A percentile compares a stretch with the other conserved stretches of the same genome.
Evolutionary conservation across 1,140 invertebrate genomes (phyloP).

Genomic region (Pogonognathellus flavescens): DNA sequence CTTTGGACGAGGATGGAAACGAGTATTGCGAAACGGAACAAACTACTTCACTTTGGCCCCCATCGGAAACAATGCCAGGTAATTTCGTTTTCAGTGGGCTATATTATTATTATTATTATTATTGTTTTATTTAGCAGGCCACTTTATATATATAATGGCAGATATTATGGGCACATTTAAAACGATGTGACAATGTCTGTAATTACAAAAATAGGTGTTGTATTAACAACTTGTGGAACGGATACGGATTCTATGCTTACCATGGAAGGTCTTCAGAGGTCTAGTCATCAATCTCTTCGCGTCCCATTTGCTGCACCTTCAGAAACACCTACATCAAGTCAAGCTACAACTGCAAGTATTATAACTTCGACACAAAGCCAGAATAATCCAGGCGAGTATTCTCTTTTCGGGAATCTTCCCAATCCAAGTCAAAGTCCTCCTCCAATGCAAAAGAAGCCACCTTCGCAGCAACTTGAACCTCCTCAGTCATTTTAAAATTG

Average conservation of each 20-base stretch:
- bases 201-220: conserved; percentile 63
- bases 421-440: conserved; percentile 50
- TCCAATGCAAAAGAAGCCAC: conserved; percentile 1
- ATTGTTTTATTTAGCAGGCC: no score
- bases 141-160: no score
- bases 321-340: not conserved
- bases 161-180: no score
- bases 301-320: conserved; percentile 56
- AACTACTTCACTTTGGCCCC: conserved; percentile 65
- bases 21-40: conserved; percentile 59
- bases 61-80: conserved; percentile 65
- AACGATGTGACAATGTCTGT: no score
- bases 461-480: conserved; percentile 8
- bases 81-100: no score
- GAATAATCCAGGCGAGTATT: conserved; percentile 60
- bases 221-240: conserved; percentile 64
- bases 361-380: conserved; percentile 22
- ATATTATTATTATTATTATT: no score
- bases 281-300: conserved; percentile 60
- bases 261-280: conserved; percentile 59
- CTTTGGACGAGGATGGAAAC: conserved; percentile 53
- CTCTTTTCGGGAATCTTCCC: conserved; percentile 61
- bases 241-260: conserved; percentile 53
- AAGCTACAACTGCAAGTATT: not conserved
- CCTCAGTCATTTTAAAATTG: conserved; percentile 28